A percentile compares a stretch with the other conserved stretches of the same genome.
These are phyloP conservation scores for Strigamia crassipes DNA, from an alignment of 2,888 invertebrate genomes.

Conservation along the genomic window DNA sequence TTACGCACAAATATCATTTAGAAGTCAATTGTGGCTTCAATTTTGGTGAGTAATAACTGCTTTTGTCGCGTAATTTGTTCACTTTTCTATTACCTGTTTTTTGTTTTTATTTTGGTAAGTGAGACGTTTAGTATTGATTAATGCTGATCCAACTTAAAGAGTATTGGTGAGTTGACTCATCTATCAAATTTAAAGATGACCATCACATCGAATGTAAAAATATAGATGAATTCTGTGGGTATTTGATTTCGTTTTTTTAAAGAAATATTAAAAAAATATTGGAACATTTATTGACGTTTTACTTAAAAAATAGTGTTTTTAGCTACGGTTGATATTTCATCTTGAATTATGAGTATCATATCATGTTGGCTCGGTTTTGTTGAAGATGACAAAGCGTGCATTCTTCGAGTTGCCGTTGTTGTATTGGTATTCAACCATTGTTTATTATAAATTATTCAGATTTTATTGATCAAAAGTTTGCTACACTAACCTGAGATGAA, in stretches of 20 bases:
- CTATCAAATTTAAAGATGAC: background rate
- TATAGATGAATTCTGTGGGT: background rate
- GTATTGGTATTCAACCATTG: background rate
- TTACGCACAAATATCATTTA: too few species aligned
- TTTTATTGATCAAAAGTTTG: too few species aligned
- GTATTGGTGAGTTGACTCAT: background rate
- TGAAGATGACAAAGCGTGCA: background rate
- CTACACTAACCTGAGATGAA: too few species aligned
- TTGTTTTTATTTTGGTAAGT: background rate
- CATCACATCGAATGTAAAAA: background rate
- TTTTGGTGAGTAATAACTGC: background rate
- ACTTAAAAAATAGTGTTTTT: constrained; percentile 25
- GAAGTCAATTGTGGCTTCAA: background rate
- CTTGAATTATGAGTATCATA: constrained; percentile 21
- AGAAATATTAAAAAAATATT: constrained; percentile 32
- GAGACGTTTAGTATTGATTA: background rate
- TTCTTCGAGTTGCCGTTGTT: background rate
- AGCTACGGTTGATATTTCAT: constrained; percentile 17
- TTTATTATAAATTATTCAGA: too few species aligned
- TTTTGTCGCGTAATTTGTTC: background rate
- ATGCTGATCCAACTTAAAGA: background rate
- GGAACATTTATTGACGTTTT: background rate
- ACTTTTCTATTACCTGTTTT: background rate
- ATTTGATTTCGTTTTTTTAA: background rate
- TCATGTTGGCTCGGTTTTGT: background rate